phyloP scores from a whole-genome alignment of 2,113 vertebrate species.

The Grantiella picta region DNA sequence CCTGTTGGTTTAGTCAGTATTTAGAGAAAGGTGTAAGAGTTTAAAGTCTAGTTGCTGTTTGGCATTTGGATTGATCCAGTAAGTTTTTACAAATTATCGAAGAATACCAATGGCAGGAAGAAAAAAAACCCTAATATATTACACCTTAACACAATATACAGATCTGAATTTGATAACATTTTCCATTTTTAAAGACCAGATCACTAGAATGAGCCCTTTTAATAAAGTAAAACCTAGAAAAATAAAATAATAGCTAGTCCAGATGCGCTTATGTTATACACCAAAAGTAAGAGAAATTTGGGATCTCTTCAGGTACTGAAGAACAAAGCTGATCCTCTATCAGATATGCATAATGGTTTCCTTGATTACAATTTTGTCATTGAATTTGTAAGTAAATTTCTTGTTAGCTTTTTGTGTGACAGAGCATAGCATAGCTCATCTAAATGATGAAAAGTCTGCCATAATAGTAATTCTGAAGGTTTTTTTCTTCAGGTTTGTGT shows the following conservation, averaged over 20 bases:
- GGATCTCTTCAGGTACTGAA: background rate
- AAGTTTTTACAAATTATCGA: background rate
- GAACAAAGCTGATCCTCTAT: background rate
- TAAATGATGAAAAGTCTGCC: background rate
- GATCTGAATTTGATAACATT: background rate
- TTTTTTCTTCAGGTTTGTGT: background rate
- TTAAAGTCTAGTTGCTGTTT: background rate
- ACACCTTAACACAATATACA: background rate
- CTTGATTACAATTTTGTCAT: background rate
- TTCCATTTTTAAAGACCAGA: background rate
- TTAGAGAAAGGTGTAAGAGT: background rate
- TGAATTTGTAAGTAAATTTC: background rate
- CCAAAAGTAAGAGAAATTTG: background rate
- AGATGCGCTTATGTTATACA: background rate
- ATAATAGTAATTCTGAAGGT: background rate
- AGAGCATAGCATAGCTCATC: background rate
- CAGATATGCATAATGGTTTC: background rate
- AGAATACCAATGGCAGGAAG: background rate
- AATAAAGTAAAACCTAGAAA: background rate
- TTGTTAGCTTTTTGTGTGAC: background rate
- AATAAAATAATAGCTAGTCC: background rate
- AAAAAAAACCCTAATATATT: fast-evolving
- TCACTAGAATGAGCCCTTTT: background rate
- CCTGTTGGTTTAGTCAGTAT: background rate
- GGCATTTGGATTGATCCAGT: background rate